Evolutionary conservation across 2,797 vertebrate genomes (phyloP), one percentile per base, ranked within the genome.

Genomic region (Neoniphon sammara): DNA sequence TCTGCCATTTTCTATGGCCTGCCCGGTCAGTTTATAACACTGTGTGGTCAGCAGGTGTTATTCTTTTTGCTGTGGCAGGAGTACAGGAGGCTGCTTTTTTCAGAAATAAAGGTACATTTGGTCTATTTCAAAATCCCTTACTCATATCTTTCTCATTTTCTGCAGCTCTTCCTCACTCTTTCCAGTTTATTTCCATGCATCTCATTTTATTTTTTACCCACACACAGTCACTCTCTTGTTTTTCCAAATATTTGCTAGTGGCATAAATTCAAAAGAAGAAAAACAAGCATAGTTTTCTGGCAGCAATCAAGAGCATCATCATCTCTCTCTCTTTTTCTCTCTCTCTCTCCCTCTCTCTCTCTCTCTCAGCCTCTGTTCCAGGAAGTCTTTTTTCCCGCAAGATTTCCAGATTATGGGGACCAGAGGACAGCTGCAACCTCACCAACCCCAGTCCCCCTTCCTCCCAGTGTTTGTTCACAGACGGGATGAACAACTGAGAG

Each of bases 381-480:
- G 18, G 1, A 66, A 80, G 56, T 49, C 63, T 44, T 82, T 80
- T 69, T 86, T 87, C 81, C 84, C 34, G 59, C 88, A 87, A 88
- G 78, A 86, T 73, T 86, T 78, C 58, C 62, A 87, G 75, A 89
- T 85, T 88, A 70, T 73, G 80, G 64, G 60, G 49, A 77, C 80
- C 61, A 80, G 89, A 92, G 75, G 92, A 93, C 93, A 94, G 94
- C 92, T 93, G 94, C 89, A 85, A 79, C 83, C 82, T 80, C 56
- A 80, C 55, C 47, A 44, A 27, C 56, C 60, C 47, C 14, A 10
- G 61, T 68, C 42, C 68, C 69, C 71, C 81, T 69, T 70, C 78
- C 70, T 83, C 85, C 80, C 75, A 84, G 77, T 83, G 76, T 87
- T 94, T 94, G 92, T 94, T 91, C 79, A 12, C 80, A 31, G 73